These are phyloP conservation scores for Dolichallabes microphthalmus DNA, from an alignment of 2,113 vertebrate genomes.

Conservation along the genomic window DNA sequence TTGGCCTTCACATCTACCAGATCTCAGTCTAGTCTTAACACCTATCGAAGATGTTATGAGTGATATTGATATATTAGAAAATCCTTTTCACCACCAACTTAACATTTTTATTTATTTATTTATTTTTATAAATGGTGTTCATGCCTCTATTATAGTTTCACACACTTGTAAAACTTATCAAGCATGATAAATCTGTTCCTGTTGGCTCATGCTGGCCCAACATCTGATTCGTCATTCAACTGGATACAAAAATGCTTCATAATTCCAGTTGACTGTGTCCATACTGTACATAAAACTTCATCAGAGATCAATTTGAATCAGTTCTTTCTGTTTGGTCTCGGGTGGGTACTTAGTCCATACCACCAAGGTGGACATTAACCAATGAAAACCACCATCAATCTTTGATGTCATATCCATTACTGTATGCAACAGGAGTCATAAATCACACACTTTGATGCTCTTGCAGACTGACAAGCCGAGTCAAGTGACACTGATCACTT, in stretches of 20 bases:
- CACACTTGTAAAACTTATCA: not conserved
- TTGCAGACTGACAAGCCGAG: slow-evolving; percentile 76
- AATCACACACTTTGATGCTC: slow-evolving; percentile 75
- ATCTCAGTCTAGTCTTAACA: not conserved
- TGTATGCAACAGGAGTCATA: slow-evolving; percentile 83
- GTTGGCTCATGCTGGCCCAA: not conserved
- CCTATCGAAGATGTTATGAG: not conserved
- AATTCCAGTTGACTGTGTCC: slow-evolving; percentile 28
- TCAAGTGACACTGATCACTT: slow-evolving; percentile 83
- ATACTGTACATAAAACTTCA: slow-evolving; percentile 63
- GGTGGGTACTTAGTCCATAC: slow-evolving; percentile 58
- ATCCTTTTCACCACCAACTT: not conserved
- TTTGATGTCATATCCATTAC: slow-evolving; percentile 91
- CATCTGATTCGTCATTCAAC: not conserved
- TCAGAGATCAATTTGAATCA: slow-evolving; percentile 66
- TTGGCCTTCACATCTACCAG: not conserved
- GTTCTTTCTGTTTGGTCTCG: slow-evolving; percentile 58
- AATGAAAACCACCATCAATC: slow-evolving; percentile 63
- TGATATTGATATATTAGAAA: not conserved
- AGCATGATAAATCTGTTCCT: not conserved
- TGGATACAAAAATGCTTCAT: slow-evolving; percentile 50
- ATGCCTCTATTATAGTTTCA: not conserved
- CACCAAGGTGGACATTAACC: slow-evolving; percentile 65
- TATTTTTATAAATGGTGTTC: not conserved
- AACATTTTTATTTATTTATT: too few species aligned